Percentiles rank a stretch among this genome's conserved stretches.
These are phyloP conservation scores for Iguana delicatissima DNA, from an alignment of 2,797 vertebrate species.

Conservation along the genomic window DNA sequence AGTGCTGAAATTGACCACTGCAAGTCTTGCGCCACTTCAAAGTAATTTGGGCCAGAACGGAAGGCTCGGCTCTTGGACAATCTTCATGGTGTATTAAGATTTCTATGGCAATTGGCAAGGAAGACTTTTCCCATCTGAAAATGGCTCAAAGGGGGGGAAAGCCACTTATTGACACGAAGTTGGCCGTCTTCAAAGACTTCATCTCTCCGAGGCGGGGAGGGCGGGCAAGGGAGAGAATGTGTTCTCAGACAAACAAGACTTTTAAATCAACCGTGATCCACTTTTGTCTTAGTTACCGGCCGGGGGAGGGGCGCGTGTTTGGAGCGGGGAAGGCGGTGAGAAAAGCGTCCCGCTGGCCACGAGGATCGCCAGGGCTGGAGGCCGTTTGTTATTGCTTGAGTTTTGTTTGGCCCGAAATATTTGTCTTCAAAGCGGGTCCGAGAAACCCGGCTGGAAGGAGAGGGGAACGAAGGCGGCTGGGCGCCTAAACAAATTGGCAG, in stretches of 20 bases:
- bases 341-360: not conserved
- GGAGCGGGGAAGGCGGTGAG: no score
- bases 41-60: constrained; percentile 89
- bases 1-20: constrained; percentile 83
- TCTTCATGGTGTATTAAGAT: constrained; percentile 95
- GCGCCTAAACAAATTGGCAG: not conserved
- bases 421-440: not conserved
- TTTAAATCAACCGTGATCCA: constrained; percentile 73
- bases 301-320: not conserved
- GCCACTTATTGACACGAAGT: constrained; percentile 90
- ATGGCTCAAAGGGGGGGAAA: constrained; percentile 79
- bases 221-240: constrained; percentile 41
- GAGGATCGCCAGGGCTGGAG: not conserved
- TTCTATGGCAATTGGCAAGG: constrained; percentile 92
- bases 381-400: not conserved
- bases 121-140: constrained; percentile 89
- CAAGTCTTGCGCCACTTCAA: constrained; percentile 92
- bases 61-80: constrained; percentile 90
- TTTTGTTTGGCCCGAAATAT: not conserved
- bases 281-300: constrained; percentile 68
- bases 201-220: constrained; percentile 71
- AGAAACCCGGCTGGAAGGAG: not conserved
- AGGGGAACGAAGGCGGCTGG: no score
- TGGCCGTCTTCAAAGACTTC: constrained; percentile 88
- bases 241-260: constrained; percentile 68